These are phyloP conservation scores for Morpho achilles DNA, from an alignment of 2,888 invertebrate species.

Conservation along the genomic window DNA sequence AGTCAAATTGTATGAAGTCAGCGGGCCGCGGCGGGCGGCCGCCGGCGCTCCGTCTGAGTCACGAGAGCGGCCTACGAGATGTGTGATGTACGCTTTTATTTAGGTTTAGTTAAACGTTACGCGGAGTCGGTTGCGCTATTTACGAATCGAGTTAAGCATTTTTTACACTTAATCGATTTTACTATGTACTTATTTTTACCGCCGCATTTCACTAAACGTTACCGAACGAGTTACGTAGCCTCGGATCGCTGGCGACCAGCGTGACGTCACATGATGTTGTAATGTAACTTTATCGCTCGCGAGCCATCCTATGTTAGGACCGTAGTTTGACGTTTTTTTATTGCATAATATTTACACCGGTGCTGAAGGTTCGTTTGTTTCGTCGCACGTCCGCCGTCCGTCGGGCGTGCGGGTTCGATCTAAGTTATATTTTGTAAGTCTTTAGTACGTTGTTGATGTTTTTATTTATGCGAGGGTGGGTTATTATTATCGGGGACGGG, in stretches of 20 bases:
- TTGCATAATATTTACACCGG: slow-evolving; percentile 53
- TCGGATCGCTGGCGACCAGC: slow-evolving; percentile 67
- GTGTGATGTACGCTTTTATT: slow-evolving; percentile 56
- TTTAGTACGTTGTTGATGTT: slow-evolving; percentile 37
- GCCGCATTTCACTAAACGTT: slow-evolving; percentile 54
- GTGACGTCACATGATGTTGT: slow-evolving; percentile 53
- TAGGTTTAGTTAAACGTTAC: slow-evolving; percentile 47
- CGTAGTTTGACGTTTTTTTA: slow-evolving; percentile 41
- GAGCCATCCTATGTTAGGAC: slow-evolving; percentile 48
- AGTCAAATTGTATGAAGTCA: slow-evolving; percentile 50
- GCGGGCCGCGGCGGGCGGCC: slow-evolving; percentile 15
- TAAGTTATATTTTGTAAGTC: slow-evolving; percentile 35
- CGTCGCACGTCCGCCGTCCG: slow-evolving; percentile 25
- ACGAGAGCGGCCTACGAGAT: slow-evolving; percentile 65
- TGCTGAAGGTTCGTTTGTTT: slow-evolving; percentile 42
- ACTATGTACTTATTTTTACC: slow-evolving; percentile 32
- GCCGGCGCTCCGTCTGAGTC: slow-evolving; percentile 51
- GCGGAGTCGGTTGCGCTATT: slow-evolving; percentile 49
- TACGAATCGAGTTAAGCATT: slow-evolving; percentile 63
- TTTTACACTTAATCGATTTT: slow-evolving; percentile 36
- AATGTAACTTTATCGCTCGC: slow-evolving; percentile 45
- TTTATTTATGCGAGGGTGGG: slow-evolving; percentile 33
- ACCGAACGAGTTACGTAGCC: slow-evolving; percentile 66
- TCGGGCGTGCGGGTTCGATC: slow-evolving; percentile 7
- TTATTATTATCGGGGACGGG: neutral